These are phyloP conservation scores for Paramormyrops hopkinsi DNA, from an alignment of 2,797 vertebrate species.

Conservation along the genomic window DNA sequence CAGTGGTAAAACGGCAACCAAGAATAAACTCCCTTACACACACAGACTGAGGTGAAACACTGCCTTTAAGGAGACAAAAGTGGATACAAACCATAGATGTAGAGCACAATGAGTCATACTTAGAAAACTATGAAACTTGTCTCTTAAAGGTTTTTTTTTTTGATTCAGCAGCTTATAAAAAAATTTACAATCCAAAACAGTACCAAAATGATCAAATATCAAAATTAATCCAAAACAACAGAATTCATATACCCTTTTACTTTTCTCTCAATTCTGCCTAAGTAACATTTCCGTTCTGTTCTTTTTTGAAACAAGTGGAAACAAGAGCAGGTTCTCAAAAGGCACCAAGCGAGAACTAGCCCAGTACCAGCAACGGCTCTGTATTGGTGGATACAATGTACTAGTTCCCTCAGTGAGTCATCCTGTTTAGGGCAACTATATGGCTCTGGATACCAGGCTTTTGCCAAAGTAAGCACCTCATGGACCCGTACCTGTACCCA, in stretches of 20 bases:
- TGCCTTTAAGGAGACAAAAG: not conserved
- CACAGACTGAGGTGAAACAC: not conserved
- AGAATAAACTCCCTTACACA: not conserved
- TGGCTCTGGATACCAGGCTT: not conserved
- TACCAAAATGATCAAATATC: not conserved
- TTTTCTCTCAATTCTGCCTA: not conserved
- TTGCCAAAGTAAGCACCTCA: not conserved
- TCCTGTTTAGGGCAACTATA: not conserved
- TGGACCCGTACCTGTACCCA: not conserved
- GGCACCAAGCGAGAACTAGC: not conserved
- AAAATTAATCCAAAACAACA: not conserved
- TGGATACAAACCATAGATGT: not conserved
- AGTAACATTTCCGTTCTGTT: not conserved
- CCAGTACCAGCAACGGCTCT: not conserved
- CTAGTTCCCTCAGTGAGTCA: not conserved
- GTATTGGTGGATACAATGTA: not conserved
- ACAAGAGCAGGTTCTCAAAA: not conserved
- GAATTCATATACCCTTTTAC: not conserved
- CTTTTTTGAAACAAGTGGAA: not conserved
- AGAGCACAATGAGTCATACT: not conserved
- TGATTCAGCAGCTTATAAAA: not conserved
- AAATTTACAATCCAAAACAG: not conserved
- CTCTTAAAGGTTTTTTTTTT: not conserved
- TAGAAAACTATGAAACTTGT: not conserved
- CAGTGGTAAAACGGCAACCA: not conserved